Base-by-base conservation (phyloP, 2,888 invertebrate genomes). In the Hydropsyche betteni region DNA sequence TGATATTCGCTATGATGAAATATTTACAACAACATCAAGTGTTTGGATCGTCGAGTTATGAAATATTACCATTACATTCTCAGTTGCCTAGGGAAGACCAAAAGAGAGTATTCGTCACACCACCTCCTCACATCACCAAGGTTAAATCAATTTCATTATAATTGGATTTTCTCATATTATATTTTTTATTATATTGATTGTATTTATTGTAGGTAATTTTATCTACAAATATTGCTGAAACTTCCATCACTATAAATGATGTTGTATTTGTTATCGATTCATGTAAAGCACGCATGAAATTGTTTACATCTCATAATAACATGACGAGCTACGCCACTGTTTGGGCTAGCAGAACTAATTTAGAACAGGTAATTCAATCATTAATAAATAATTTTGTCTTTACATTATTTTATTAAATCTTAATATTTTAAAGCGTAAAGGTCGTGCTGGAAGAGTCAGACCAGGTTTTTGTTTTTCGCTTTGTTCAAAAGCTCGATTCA, bases 321-420 rank as follows among this genome's bases (percentile, higher is more conserved):
- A 95, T 99, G 93, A 98, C 98, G 0, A 97, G 97, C 82, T 99
- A 98, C 83, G 98, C 98, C 0, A 98, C 98, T 0, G 97, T 95
- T 0, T 96, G 96, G 96, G 98, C 98, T 0, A 96, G 97, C 78
- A 91, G 91, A 83, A 97, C 98, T 0, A 99, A 98, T 85, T 85
- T 99, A 77, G 96, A 97, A 84, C 99, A 99, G 87, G 88, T 87
- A 77, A 33, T 14, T 24, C 7, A 14, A 44, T 33, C 36, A 33
- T 36, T 4, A 68, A 61, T 61, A 33, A 5, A 34, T 53, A 33
- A 24, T 73, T 75, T 12, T 74, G 64, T 68, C 69, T 64, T 58
- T 3, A 75, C 5, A 50, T 68, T 50, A 52, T 74, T 58, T 73
- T 68, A 24, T 44, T 44, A 7, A 33, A n/a, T 64, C n/a, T 55